Percentiles rank a stretch among this genome's conserved stretches.
phyloP scores from a whole-genome alignment of 2,888 invertebrate genomes.

The Cartodere bifasciata region DNA sequence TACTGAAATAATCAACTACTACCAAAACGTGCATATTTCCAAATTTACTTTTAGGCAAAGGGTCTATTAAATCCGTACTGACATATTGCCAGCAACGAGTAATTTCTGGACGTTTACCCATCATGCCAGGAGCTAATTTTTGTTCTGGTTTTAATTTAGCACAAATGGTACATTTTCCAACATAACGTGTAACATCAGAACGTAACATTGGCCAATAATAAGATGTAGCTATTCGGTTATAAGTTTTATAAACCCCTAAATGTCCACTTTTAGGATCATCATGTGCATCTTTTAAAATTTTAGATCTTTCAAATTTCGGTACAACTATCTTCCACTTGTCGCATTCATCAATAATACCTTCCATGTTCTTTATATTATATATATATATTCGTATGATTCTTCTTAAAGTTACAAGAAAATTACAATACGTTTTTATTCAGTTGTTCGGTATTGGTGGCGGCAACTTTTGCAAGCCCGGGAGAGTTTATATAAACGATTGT shows the following conservation, averaged over 20 bases:
- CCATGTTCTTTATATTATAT: no score
- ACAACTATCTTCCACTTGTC: slow-evolving; percentile 8
- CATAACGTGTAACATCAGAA: slow-evolving; percentile 12
- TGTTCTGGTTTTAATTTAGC: background rate
- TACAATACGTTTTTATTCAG: no score
- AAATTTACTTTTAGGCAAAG: slow-evolving; percentile 12
- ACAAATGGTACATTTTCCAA: background rate
- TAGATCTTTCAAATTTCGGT: slow-evolving; percentile 3
- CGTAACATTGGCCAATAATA: slow-evolving; percentile 14
- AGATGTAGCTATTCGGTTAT: slow-evolving; percentile 11
- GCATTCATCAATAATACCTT: no score
- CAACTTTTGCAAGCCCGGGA: no score
- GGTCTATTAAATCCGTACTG: slow-evolving; percentile 14
- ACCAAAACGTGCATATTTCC: slow-evolving; percentile 15
- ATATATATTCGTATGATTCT: no score
- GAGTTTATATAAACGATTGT: no score
- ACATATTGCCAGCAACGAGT: slow-evolving; percentile 17
- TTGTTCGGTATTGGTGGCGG: no score
- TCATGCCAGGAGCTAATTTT: no score
- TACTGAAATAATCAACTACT: slow-evolving; percentile 16
- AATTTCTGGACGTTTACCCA: no score
- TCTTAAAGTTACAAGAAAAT: no score
- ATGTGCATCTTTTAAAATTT: slow-evolving; percentile 3
- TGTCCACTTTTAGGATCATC: slow-evolving; percentile 14
- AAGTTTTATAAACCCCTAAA: slow-evolving; percentile 16